phyloP scores from a whole-genome alignment of 2,113 vertebrate genomes.

The Eublepharis macularius region DNA sequence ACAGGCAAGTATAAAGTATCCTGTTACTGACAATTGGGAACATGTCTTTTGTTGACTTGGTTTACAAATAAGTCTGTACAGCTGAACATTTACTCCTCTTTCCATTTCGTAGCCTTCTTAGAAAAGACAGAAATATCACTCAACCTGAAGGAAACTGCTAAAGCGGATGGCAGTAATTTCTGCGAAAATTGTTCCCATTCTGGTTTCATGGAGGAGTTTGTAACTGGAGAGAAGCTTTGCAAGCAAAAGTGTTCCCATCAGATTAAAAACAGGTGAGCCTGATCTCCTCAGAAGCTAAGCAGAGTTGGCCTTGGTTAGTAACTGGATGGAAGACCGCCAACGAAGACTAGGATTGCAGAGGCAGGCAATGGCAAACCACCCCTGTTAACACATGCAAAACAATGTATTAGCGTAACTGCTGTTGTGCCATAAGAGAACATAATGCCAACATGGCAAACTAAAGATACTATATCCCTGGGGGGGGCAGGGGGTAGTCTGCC shows the following conservation, averaged over 20 bases:
- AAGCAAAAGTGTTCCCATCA: constrained; percentile 82
- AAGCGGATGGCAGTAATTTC: constrained; percentile 78
- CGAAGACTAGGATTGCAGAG: no score
- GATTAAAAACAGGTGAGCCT: constrained; percentile 83
- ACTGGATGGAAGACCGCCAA: no score
- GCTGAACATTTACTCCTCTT: constrained; percentile 41
- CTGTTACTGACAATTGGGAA: neutral
- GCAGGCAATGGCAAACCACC: no score
- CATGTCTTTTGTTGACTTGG: constrained; percentile 8
- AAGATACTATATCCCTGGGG: neutral
- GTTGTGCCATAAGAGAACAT: neutral
- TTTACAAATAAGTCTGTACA: constrained; percentile 21
- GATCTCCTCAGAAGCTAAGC: no score
- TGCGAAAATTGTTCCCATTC: constrained; percentile 84
- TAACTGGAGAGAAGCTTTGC: constrained; percentile 80
- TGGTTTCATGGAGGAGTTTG: constrained; percentile 78
- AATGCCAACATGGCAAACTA: constrained; percentile 5
- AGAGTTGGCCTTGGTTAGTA: no score
- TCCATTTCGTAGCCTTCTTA: constrained; percentile 74
- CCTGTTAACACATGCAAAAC: constrained; percentile 6
- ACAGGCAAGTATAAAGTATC: neutral
- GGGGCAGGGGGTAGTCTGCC: no score
- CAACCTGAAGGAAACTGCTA: constrained; percentile 76
- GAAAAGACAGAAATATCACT: constrained; percentile 75
- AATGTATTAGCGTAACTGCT: neutral